These are phyloP conservation scores for Cantharis rustica DNA, from an alignment of 2,888 invertebrate genomes.

Conservation along the genomic window DNA sequence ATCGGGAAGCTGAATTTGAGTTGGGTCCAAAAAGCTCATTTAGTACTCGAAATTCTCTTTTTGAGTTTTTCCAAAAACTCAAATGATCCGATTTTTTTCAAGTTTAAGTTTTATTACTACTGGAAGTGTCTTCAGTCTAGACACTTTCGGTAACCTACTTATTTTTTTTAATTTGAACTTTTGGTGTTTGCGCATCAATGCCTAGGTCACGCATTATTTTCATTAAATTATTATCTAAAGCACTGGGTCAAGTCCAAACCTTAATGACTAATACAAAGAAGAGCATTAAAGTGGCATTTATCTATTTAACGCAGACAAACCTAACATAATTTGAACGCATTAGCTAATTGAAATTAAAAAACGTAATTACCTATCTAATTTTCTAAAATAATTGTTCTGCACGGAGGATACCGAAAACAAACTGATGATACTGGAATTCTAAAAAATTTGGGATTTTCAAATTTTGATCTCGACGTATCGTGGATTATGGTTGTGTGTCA, in stretches of 20 bases:
- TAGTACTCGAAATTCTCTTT: not conserved
- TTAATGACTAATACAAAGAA: constrained; percentile 1
- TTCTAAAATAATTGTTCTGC: not conserved
- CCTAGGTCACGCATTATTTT: constrained; percentile 40
- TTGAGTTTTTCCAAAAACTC: not conserved
- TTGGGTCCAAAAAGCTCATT: not conserved
- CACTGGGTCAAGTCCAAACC: constrained; percentile 28
- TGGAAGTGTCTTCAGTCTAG: not conserved
- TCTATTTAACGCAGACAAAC: not conserved
- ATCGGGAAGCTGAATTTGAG: constrained; percentile 6
- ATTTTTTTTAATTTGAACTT: not conserved
- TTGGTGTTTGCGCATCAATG: constrained; percentile 42
- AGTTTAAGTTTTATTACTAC: not conserved
- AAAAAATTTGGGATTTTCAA: too few relatives aligned
- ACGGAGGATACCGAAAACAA: not conserved
- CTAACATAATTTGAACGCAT: not conserved
- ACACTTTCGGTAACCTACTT: not conserved
- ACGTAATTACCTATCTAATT: not conserved
- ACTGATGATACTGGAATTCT: not conserved
- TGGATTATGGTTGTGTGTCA: not conserved
- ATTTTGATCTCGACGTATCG: too few relatives aligned
- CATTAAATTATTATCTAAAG: constrained; percentile 33
- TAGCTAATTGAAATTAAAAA: not conserved
- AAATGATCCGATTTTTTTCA: too few relatives aligned
- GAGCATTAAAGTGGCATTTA: not conserved